Evolutionary conservation across 2,888 invertebrate genomes (phyloP).

Genomic region (Meliscaeva auricollis): DNA sequence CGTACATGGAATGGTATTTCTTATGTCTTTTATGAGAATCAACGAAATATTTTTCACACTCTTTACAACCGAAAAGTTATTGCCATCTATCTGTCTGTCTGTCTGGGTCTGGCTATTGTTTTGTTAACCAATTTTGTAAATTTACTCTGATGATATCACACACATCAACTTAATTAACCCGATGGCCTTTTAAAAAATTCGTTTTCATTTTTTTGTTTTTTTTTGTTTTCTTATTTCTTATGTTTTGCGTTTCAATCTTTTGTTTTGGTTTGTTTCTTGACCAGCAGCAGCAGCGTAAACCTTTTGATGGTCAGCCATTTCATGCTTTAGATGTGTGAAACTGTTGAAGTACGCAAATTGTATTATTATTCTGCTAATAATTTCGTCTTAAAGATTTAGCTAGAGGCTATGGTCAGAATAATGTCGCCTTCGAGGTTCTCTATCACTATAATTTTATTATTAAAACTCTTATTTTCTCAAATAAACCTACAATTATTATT

Average conservation of each 20-base stretch:
- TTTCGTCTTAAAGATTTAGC: slow-evolving; percentile 21
- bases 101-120: slow-evolving; percentile 27
- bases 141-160: slow-evolving; percentile 68
- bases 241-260: slow-evolving; percentile 42
- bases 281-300: background rate
- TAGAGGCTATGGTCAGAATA: slow-evolving; percentile 39
- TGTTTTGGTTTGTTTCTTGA: slow-evolving; percentile 58
- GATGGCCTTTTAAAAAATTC: slow-evolving; percentile 67
- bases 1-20: background rate
- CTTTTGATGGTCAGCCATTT: slow-evolving; percentile 52
- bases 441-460: slow-evolving; percentile 9
- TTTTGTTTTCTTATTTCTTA: slow-evolving; percentile 31
- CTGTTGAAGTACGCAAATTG: slow-evolving; percentile 31
- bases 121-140: slow-evolving; percentile 54
- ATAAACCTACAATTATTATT: background rate
- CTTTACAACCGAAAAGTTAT: background rate
- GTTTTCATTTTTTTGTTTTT: slow-evolving; percentile 43
- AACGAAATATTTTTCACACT: slow-evolving; percentile 9
- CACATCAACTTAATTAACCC: slow-evolving; percentile 71
- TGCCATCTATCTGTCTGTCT: slow-evolving; percentile 7
- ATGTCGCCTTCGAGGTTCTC: slow-evolving; percentile 57
- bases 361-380: slow-evolving; percentile 26
- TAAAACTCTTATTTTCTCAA: slow-evolving; percentile 9
- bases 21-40: slow-evolving; percentile 2
- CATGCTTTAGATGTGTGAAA: slow-evolving; percentile 50